Evolutionary conservation across 2,113 vertebrate genomes (phyloP), one percentile per base, ranked within the genome.

Genomic region (Mohoua ochrocephala): DNA sequence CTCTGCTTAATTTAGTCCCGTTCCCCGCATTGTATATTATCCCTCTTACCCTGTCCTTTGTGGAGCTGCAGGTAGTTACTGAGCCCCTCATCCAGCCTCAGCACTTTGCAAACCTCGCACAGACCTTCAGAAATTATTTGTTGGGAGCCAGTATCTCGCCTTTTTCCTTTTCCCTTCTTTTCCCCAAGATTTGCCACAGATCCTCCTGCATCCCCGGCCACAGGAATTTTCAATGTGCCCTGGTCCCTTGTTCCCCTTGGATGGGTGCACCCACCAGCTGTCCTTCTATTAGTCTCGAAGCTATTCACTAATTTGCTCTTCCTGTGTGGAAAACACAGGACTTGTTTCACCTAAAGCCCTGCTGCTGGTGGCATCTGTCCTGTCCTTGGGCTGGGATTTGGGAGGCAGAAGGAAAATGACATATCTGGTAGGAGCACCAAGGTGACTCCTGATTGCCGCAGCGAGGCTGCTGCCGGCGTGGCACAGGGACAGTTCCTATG

Each of bases 381-480:
- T 84, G 47, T 61, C 84, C 68, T 47, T 3, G 1, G 31, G 54
- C 59, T 70, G 68, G 63, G 54, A 81, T 84, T 56, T 92, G 69
- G 50, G 39, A 94, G 19, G 28, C 9, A 6, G 54, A 77, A 84
- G 60, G 27, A 89, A 87, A 95, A 81, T 21, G 13, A 54, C 8
- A 1, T 81, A 41, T 63, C 69, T 12, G 3, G 50, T 67, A 52
- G 69, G 68, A 70, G 20, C 52, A 94, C 33, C 93, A 93, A 89
- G 93, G 89, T 94, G 91, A 95, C 84, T 89, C 64, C 76, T 13
- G 28, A 18, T 50, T 87, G 76, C 35, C 0, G 1, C 60, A 67
- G 69, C 0, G 0, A 86, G 45, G 63, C 41, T 92, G n/a, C 59
- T 53, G 31, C 80, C 0, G 1, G 54, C 9, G 2, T 1, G 2